Evolutionary conservation across 2,113 vertebrate genomes (phyloP).

Genomic region (Limanda limanda): DNA sequence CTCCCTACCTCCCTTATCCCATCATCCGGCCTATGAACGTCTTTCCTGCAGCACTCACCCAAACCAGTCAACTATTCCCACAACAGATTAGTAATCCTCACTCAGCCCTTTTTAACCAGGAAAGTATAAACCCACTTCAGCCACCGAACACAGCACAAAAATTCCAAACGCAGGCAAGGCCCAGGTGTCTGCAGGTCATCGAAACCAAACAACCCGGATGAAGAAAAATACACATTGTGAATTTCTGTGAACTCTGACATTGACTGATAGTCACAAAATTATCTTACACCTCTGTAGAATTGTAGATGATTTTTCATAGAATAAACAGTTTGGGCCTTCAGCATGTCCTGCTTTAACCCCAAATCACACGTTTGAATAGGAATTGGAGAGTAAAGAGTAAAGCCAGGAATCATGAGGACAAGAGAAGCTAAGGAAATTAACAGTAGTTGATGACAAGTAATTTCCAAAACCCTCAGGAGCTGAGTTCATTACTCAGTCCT

Average conservation of each 20-base stretch:
- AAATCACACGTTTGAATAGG: neutral
- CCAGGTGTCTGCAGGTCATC: conserved; percentile 70
- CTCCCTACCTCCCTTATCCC: conserved; percentile 31
- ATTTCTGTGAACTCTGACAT: neutral
- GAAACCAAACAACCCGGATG: conserved; percentile 51
- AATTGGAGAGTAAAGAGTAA: neutral
- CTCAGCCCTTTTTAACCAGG: neutral
- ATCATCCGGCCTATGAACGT: conserved; percentile 27
- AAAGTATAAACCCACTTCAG: neutral
- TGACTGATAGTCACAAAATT: neutral
- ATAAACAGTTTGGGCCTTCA: neutral
- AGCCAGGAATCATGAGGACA: neutral
- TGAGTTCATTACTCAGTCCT: neutral
- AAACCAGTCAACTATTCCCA: conserved; percentile 16
- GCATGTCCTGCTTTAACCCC: neutral
- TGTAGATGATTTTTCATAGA: neutral
- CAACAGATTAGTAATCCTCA: neutral
- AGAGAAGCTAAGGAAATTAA: neutral
- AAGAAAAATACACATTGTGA: neutral
- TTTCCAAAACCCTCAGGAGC: neutral
- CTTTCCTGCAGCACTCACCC: conserved; percentile 18
- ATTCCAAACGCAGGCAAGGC: conserved; percentile 35
- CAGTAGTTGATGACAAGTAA: neutral
- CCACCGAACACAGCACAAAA: conserved; percentile 24
- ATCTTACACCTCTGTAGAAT: neutral